Base-by-base conservation (phyloP, 2,888 invertebrate genomes). In the Macropis europaea region DNA sequence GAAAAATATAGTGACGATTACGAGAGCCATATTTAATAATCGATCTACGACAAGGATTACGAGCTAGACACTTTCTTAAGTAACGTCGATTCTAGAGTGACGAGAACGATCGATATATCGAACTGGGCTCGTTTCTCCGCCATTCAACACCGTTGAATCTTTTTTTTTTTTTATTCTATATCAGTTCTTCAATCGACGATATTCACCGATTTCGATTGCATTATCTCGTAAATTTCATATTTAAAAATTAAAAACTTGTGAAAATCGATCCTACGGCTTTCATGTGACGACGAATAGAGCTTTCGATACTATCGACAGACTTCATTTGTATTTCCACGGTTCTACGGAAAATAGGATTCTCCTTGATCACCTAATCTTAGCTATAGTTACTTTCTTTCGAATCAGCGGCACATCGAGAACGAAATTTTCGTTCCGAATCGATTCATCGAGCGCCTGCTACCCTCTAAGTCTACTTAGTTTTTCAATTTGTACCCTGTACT, bases 401-500 rank as follows among this genome's bases (percentile, higher is more conserved):
- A 19, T 19, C 7, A 9, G 4, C 45, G 3, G n/a, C n/a, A n/a
- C n/a, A 9, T 45, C 45, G 26, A 28, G 4, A 28, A 13, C 15
- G 30, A 3, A 30, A 7, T 30, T n/a, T 11, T 19, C 24, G n/a
- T 22, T 4, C 22, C 3, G 24, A 30, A 24, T 19, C 24, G 15
- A 9, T 47, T 19, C 1, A 11, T 47, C 15, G 47, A 13, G 54
- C 47, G 53, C 17, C 24, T 24, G 36, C 11, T 28, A 22, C 40
- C 3, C n/a, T 28, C 59, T 76, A 63, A 68, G 34, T 34, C 40
- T 77, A 77, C 40, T 36, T 76, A 61, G 50, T 32, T 70, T 24
- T 60, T 75, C 64, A 30, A 62, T 59, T 68, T 67, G 62, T 78
- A 78, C 79, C 77, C 79, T 78, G 77, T 71, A 42, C 70, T 75